These are phyloP conservation scores for Nasua narica DNA, from an alignment of 2,797 vertebrate genomes.

Conservation along the genomic window DNA sequence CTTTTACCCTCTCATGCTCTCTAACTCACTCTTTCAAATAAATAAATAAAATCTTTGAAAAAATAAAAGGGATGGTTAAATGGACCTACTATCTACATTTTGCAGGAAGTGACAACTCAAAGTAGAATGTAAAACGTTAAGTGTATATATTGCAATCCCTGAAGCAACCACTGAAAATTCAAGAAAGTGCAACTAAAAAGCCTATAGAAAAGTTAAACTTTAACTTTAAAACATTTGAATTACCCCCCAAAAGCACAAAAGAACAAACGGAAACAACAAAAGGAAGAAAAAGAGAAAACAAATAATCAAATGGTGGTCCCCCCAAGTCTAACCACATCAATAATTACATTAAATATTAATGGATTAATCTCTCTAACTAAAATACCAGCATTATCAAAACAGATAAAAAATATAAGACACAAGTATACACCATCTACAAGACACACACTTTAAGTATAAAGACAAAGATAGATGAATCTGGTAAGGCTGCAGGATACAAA, in stretches of 20 bases:
- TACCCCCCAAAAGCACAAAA: background rate
- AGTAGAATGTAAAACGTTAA: background rate
- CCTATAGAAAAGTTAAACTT: background rate
- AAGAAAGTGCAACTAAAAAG: background rate
- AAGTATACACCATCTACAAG: too few relatives aligned
- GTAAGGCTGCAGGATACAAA: background rate
- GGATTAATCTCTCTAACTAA: background rate
- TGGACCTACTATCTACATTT: background rate
- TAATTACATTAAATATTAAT: background rate
- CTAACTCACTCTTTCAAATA: too few relatives aligned
- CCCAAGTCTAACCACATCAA: background rate
- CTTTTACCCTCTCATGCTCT: too few relatives aligned
- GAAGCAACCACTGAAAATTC: background rate
- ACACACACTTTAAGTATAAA: background rate
- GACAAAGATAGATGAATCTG: background rate
- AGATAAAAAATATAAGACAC: background rate
- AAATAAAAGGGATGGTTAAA: too few relatives aligned
- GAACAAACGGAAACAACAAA: background rate
- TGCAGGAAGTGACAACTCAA: background rate
- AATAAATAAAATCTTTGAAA: too few relatives aligned
- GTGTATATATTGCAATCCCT: too few relatives aligned
- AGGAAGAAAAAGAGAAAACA: background rate
- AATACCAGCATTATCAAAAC: background rate
- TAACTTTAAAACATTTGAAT: background rate
- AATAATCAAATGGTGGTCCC: background rate